These are phyloP conservation scores for Lates calcarifer DNA, from an alignment of 2,113 vertebrate genomes.

Conservation along the genomic window DNA sequence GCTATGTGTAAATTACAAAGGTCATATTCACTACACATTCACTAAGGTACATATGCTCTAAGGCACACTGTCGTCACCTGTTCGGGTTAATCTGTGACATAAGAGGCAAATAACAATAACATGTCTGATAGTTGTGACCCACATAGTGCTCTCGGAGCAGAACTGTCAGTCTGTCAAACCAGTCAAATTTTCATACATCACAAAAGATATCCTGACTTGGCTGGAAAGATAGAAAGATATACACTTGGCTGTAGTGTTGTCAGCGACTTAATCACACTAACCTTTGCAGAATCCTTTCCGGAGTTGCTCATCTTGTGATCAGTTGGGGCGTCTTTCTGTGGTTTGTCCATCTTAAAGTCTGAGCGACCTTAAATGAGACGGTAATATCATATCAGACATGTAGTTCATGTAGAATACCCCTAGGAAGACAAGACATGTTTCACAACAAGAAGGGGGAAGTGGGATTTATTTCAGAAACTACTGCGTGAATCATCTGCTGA, in stretches of 20 bases:
- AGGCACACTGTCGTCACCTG: not conserved
- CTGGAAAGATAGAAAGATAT: not conserved
- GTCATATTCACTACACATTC: too few relatives aligned
- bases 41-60: constrained; percentile 17
- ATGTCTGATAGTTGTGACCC: not conserved
- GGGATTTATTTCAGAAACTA: not conserved
- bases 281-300: constrained; percentile 52
- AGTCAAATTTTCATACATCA: not conserved
- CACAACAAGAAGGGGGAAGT: constrained; percentile 47
- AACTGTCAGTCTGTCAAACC: not conserved
- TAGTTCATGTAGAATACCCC: not conserved
- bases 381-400: constrained; percentile 7
- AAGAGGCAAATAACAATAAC: not conserved
- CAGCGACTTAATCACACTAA: constrained; percentile 42
- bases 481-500: constrained; percentile 18
- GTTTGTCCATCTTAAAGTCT: constrained; percentile 44
- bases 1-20: constrained; percentile 4
- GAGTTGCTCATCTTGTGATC: constrained; percentile 13
- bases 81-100: not conserved
- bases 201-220: not conserved
- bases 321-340: not conserved
- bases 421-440: not conserved
- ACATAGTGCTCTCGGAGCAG: not conserved
- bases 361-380: constrained; percentile 49
- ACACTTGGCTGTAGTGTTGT: not conserved